A percentile compares a stretch with the other conserved stretches of the same genome.
Evolutionary conservation across 2,113 vertebrate species (phyloP).

Genomic region (Labeo rohita): DNA sequence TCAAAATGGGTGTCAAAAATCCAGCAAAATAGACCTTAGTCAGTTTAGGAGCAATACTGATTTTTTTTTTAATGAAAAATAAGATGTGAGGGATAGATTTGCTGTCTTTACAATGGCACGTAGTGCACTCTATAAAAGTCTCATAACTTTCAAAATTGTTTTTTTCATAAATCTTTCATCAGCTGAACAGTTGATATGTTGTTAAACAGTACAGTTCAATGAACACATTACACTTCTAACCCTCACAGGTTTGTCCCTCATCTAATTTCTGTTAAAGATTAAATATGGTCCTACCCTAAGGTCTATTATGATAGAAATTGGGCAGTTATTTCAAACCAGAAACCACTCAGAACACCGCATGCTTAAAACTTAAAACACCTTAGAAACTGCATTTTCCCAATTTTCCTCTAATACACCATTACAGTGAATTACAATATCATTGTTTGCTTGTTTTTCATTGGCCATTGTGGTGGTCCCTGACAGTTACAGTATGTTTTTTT

Average conservation of each 20-base stretch:
- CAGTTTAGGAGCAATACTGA: neutral
- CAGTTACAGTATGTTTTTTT: constrained; percentile 5
- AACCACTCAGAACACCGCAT: neutral
- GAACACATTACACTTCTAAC: neutral
- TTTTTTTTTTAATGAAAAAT: too few relatives aligned
- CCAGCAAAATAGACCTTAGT: neutral
- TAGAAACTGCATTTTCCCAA: neutral
- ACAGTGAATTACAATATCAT: neutral
- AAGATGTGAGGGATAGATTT: too few relatives aligned
- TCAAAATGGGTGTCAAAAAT: neutral
- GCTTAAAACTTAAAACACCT: neutral
- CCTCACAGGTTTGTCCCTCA: neutral
- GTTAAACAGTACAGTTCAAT: neutral
- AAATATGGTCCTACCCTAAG: neutral
- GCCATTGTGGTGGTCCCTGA: neutral
- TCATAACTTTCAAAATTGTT: too few relatives aligned
- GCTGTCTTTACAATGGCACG: too few relatives aligned
- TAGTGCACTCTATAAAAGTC: too few relatives aligned
- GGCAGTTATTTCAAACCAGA: neutral
- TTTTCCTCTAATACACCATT: neutral
- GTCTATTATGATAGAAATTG: neutral
- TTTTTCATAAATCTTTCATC: too few relatives aligned
- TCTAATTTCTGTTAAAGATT: neutral
- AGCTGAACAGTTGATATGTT: neutral
- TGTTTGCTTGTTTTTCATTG: neutral